Evolutionary conservation across 2,797 vertebrate species (phyloP), one percentile per base, ranked within the genome.

Genomic region (Microtus obscurus): DNA sequence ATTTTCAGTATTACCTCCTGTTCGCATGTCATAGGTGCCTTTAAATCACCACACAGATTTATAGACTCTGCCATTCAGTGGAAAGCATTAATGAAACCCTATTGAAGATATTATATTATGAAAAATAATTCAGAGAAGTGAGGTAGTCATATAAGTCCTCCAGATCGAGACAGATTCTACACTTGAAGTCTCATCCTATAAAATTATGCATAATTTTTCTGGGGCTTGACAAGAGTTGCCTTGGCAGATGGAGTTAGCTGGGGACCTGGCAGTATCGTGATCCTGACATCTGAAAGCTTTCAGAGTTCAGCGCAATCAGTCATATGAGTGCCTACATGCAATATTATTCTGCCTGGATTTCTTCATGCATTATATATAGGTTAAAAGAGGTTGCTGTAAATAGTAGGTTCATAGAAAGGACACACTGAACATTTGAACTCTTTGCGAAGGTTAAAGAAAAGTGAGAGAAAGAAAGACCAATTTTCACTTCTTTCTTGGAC

Each of bases 321-420:
- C 98, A 97, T 96, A 90, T 90, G 94, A 95, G 95, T 97, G 97
- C 97, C 95, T 98, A 31, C 97, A 96, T 97, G 95, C 97, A 97
- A 96, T 98, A 97, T 98, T 98, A 97, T 97, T 98, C 98, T 98
- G 98, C 97, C 95, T 78, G 1, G 95, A 96, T 98, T 98, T 97
- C 97, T 98, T 98, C 98, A 98, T 99, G 98, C 98, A 98, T 98
- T 98, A 98, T 98, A 98, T 98, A 99, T 98, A 96, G 98, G 97
- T 97, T 98, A 98, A 98, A 98, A 98, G 98, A 98, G 98, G 98
- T 98, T 98, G 98, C 97, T 95, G 97, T 98, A 98, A 98, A 98
- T 98, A 98, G 97, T 37, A 92, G 97, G 98, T 98, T 98, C 98
- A 98, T 91, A 90, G 98, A 98, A 98, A 98, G 98, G 98, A 97